Conservation (phyloP, 2,888 invertebrate species). For the Calameuta pallipes region DNA sequence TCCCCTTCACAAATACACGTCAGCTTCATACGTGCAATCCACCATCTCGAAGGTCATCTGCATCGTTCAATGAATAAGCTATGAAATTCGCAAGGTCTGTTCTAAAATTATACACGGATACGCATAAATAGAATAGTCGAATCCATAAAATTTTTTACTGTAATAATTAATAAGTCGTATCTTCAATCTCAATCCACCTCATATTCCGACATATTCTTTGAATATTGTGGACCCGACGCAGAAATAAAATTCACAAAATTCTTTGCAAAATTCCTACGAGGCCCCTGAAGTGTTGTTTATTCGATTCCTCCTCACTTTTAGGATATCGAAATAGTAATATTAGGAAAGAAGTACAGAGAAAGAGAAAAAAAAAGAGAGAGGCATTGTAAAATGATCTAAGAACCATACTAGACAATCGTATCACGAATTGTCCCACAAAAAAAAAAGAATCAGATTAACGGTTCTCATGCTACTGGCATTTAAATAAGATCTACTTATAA, state of each 20-base stretch:
- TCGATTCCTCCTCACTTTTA: neutral
- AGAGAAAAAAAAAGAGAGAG: neutral
- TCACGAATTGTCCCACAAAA: neutral
- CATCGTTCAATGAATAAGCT: neutral
- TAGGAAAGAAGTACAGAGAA: neutral
- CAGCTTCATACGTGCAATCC: neutral
- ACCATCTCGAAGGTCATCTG: neutral
- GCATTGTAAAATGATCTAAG: neutral
- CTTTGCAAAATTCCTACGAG: neutral
- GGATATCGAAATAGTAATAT: neutral
- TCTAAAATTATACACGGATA: neutral
- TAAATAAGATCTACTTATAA: neutral
- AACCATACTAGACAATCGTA: neutral
- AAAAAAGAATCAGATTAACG: neutral
- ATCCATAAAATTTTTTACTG: neutral
- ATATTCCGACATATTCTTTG: neutral
- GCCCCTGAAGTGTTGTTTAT: neutral
- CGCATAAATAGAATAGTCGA: neutral
- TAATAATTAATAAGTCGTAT: too few species aligned
- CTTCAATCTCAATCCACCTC: too few species aligned
- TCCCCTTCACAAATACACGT: neutral
- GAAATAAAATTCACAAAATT: neutral
- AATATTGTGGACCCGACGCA: neutral
- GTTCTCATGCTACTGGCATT: neutral
- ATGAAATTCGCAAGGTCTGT: neutral